Conservation (phyloP, 2,113 vertebrate genomes). For the Aix galericulata region DNA sequence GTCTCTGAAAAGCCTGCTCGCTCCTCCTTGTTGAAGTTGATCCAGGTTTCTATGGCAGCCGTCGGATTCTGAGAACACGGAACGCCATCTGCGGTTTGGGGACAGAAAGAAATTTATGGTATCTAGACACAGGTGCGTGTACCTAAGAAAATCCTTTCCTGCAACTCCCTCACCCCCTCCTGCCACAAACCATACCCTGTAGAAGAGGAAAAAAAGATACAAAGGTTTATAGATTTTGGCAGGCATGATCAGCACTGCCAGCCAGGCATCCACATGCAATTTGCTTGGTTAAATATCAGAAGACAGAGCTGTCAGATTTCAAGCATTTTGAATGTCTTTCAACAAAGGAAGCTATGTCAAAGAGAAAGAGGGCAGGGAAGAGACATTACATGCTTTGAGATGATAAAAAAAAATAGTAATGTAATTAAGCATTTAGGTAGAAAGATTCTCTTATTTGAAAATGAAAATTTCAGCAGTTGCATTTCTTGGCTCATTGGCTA, state of each 20-base stretch:
- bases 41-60: constrained; percentile 92
- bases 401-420: rapidly evolving
- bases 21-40: constrained; percentile 96
- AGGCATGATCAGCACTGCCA: neutral
- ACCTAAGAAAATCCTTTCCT: neutral
- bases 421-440: neutral
- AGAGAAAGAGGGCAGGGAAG: neutral
- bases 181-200: neutral
- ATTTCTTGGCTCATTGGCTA: neutral
- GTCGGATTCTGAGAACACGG: constrained; percentile 94
- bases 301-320: neutral
- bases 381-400: neutral
- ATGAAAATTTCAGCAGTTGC: neutral
- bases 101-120: constrained; percentile 21
- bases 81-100: constrained; percentile 86
- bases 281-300: neutral
- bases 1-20: constrained; percentile 88
- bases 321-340: neutral
- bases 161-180: rapidly evolving
- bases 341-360: neutral
- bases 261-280: neutral
- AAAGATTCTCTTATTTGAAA: neutral
- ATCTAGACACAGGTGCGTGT: neutral
- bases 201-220: neutral
- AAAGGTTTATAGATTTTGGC: neutral